Conservation (phyloP, 92 coral and sea anemone species). For the Meandrina meandrites region DNA sequence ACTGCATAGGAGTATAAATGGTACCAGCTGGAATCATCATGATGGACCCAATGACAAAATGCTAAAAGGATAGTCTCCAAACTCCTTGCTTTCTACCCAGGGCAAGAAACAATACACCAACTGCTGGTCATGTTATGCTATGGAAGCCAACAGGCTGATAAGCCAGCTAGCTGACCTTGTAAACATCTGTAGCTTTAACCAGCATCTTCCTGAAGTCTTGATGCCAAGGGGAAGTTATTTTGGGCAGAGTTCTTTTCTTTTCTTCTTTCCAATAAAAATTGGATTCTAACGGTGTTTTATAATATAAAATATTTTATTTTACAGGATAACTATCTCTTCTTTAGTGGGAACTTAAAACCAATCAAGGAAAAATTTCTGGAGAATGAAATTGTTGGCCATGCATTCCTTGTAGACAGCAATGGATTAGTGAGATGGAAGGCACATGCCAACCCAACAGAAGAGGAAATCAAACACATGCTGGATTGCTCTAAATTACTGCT, state of each 20-base stretch:
- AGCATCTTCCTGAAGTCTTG: too few relatives aligned
- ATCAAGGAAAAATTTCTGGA: slow-evolving; percentile 71
- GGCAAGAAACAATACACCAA: too few relatives aligned
- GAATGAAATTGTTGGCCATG: slow-evolving; percentile 91
- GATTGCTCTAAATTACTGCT: slow-evolving; percentile 66
- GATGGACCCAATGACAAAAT: too few relatives aligned
- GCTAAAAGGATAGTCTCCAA: too few relatives aligned
- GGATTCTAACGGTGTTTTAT: background rate
- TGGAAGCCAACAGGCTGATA: too few relatives aligned
- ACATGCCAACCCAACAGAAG: slow-evolving; percentile 84
- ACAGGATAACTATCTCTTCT: slow-evolving; percentile 82
- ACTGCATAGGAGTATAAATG: too few relatives aligned
- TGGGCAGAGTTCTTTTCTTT: background rate
- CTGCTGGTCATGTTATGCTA: too few relatives aligned
- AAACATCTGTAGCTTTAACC: too few relatives aligned
- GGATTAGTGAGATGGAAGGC: slow-evolving; percentile 94
- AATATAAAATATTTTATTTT: background rate
- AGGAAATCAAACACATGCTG: slow-evolving; percentile 75
- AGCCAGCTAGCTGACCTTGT: too few relatives aligned
- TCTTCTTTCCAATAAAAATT: too few relatives aligned
- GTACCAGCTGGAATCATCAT: too few relatives aligned
- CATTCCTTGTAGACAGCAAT: slow-evolving; percentile 73
- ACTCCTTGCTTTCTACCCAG: too few relatives aligned
- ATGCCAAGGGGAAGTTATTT: background rate
- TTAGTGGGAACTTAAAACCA: slow-evolving; percentile 70